Conservation (phyloP, 1,140 invertebrate genomes). For the Drosophila funebris region DNA sequence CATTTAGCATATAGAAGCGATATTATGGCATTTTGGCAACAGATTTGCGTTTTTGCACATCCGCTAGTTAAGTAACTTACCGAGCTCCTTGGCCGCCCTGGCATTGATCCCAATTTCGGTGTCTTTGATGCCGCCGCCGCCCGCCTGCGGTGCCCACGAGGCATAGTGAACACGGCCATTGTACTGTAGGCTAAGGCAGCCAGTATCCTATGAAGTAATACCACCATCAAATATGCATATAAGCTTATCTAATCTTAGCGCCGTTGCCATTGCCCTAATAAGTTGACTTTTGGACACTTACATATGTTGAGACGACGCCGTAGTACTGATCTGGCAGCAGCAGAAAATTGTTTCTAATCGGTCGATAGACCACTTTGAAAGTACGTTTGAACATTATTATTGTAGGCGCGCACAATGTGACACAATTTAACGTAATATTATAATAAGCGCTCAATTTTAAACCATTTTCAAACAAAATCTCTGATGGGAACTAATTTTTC, state of each 20-base stretch:
- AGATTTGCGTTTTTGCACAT: constrained; percentile 54
- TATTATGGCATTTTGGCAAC: constrained; percentile 69
- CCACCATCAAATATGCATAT: constrained; percentile 1
- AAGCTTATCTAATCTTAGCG: constrained; percentile 66
- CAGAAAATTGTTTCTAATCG: constrained; percentile 74
- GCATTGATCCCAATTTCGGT: constrained; percentile 84
- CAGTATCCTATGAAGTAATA: constrained; percentile 70
- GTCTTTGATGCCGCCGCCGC: constrained; percentile 77
- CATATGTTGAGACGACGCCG: constrained; percentile 80
- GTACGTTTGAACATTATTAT: constrained; percentile 78
- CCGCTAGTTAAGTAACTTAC: constrained; percentile 78
- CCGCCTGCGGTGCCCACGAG: constrained; percentile 75
- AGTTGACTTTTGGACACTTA: constrained; percentile 76
- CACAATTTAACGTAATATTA: constrained; percentile 6
- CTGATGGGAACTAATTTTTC: constrained; percentile 12
- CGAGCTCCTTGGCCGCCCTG: constrained; percentile 83
- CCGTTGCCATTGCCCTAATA: not conserved
- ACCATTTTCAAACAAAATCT: constrained; percentile 42
- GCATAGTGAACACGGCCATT: constrained; percentile 70
- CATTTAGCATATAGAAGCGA: constrained; percentile 13
- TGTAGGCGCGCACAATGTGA: constrained; percentile 13
- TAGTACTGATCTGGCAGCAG: constrained; percentile 78
- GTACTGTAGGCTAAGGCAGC: constrained; percentile 76
- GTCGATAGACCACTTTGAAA: constrained; percentile 80
- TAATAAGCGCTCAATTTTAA: constrained; percentile 32